A percentile compares a stretch with the other conserved stretches of the same genome.
phyloP scores from a whole-genome alignment of 2,888 invertebrate genomes.

The Netelia melanura region DNA sequence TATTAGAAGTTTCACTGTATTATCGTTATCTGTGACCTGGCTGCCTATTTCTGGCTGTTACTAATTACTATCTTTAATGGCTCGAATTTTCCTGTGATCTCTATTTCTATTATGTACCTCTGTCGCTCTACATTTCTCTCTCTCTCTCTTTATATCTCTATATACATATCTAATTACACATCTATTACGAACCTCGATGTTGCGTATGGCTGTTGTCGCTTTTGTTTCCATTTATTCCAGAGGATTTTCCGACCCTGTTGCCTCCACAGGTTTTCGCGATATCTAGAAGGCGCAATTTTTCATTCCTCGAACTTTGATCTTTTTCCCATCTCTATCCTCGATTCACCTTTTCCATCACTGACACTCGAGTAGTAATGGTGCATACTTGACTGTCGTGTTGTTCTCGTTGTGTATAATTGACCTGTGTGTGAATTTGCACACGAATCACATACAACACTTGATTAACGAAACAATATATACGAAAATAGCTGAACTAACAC shows the following conservation, averaged over 20 bases:
- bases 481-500: conserved; percentile 28
- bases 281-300: neutral
- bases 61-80: conserved; percentile 42
- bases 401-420: conserved; percentile 51
- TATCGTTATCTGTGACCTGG: conserved; percentile 28
- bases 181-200: conserved; percentile 46
- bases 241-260: conserved; percentile 16
- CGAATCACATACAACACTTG: conserved; percentile 1
- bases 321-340: conserved; percentile 7
- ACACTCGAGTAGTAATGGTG: neutral
- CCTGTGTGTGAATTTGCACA: conserved; percentile 16
- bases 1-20: neutral
- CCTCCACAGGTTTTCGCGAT: neutral
- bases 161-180: neutral
- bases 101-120: conserved; percentile 39
- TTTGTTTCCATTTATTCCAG: conserved; percentile 38
- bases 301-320: conserved; percentile 12
- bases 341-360: neutral
- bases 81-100: conserved; percentile 45
- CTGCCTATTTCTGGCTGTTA: conserved; percentile 60
- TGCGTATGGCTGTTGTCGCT: conserved; percentile 64
- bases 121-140: conserved; percentile 49
- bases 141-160: conserved; percentile 37
- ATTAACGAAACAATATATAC: conserved; percentile 7
- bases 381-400: conserved; percentile 59